Conservation (phyloP, 1,140 invertebrate genomes). For the Drosophila sp. region DNA sequence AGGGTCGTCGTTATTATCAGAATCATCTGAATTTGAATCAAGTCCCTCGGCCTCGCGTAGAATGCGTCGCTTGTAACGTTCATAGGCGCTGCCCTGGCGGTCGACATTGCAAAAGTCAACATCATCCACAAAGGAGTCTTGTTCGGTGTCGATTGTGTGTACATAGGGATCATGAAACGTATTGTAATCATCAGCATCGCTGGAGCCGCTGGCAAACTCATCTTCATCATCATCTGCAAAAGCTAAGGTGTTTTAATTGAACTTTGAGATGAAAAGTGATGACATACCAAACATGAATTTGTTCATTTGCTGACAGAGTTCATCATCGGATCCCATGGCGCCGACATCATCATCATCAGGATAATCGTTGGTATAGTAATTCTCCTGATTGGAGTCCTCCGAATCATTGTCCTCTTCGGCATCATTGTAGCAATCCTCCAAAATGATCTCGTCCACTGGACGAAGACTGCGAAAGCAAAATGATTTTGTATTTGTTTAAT, state of each 20-base stretch:
- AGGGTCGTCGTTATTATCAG: slow-evolving; percentile 1
- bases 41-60: slow-evolving; percentile 73
- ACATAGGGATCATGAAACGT: slow-evolving; percentile 80
- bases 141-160: slow-evolving; percentile 83
- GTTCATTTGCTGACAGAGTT: slow-evolving; percentile 69
- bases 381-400: slow-evolving; percentile 86
- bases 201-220: slow-evolving; percentile 74
- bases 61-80: slow-evolving; percentile 85
- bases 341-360: slow-evolving; percentile 85
- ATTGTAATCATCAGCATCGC: slow-evolving; percentile 84
- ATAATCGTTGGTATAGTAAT: slow-evolving; percentile 86
- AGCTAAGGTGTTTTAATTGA: neutral
- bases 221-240: slow-evolving; percentile 70
- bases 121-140: slow-evolving; percentile 84
- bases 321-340: slow-evolving; percentile 64
- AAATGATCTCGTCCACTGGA: slow-evolving; percentile 65
- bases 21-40: slow-evolving; percentile 71
- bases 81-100: slow-evolving; percentile 86
- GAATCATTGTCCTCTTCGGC: slow-evolving; percentile 77
- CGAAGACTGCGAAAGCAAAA: slow-evolving; percentile 59
- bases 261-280: neutral
- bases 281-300: slow-evolving; percentile 74
- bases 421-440: slow-evolving; percentile 71
- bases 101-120: slow-evolving; percentile 85
- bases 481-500: slow-evolving; percentile 25